Percentiles rank a stretch among this genome's conserved stretches.
Conservation (phyloP, 2,797 vertebrate species). For the Fistularia tabacaria region DNA sequence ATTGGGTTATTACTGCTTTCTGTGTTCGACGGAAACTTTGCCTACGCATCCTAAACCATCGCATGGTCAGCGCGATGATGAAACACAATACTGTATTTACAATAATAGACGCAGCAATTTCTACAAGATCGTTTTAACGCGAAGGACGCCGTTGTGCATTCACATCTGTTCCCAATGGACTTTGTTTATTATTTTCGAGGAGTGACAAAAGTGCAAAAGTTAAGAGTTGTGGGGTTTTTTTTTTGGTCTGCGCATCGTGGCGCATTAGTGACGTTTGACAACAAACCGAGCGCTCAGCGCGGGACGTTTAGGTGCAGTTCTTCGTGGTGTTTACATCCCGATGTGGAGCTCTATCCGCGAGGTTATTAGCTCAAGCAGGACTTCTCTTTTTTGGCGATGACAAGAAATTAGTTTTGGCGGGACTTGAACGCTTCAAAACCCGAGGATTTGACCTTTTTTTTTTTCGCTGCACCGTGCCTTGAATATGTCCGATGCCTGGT, state of each 20-base stretch:
- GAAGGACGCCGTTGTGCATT: too few species aligned
- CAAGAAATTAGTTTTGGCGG: too few species aligned
- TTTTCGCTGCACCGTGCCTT: not conserved
- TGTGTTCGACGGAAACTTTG: slow-evolving; percentile 21
- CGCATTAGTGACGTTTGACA: slow-evolving; percentile 37
- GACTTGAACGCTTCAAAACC: too few species aligned
- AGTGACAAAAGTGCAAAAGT: too few species aligned
- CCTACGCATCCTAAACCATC: slow-evolving; percentile 11
- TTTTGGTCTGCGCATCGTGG: slow-evolving; percentile 32
- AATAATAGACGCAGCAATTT: too few species aligned
- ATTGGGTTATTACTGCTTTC: not conserved
- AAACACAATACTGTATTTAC: not conserved
- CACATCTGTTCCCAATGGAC: not conserved
- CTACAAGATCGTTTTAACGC: too few species aligned
- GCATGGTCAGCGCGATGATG: not conserved
- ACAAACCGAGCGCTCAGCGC: slow-evolving; percentile 21
- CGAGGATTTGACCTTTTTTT: not conserved
- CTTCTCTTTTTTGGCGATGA: too few species aligned
- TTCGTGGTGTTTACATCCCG: slow-evolving; percentile 32
- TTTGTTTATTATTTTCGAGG: not conserved
- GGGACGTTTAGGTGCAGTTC: slow-evolving; percentile 5
- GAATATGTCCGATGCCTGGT: slow-evolving; percentile 72
- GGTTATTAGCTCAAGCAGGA: too few species aligned
- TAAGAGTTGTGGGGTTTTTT: not conserved
- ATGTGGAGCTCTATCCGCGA: not conserved